A percentile compares a stretch with the other conserved stretches of the same genome.
phyloP scores from a whole-genome alignment of 1,140 invertebrate species.

The Radopholus similis region DNA sequence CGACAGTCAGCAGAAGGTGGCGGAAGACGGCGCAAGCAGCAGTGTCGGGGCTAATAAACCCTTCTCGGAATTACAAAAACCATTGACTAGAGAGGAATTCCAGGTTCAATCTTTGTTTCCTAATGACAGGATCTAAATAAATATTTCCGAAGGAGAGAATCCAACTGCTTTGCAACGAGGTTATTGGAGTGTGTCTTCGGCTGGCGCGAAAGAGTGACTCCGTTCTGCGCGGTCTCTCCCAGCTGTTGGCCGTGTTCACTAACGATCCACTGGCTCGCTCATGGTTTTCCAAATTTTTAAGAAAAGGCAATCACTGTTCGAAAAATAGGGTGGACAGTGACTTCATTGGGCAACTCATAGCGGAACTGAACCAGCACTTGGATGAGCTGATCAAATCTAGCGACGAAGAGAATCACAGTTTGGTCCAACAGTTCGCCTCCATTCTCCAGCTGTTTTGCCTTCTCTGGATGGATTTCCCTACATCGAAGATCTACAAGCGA shows the following conservation, averaged over 20 bases:
- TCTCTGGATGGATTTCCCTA: slow-evolving; percentile 27
- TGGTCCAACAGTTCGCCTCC: slow-evolving; percentile 19
- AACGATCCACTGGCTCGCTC: slow-evolving; percentile 18
- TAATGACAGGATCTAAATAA: neutral
- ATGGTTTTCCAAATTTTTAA: too few species aligned
- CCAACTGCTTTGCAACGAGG: slow-evolving; percentile 24
- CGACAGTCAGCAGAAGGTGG: neutral
- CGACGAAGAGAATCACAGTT: neutral
- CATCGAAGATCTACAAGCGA: slow-evolving; percentile 20
- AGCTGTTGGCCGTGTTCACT: slow-evolving; percentile 26
- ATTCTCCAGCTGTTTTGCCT: slow-evolving; percentile 31
- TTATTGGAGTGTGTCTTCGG: slow-evolving; percentile 16
- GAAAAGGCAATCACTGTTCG: too few species aligned
- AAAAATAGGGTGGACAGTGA: too few species aligned
- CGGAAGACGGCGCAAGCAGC: too few species aligned
- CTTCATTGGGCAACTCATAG: slow-evolving; percentile 21
- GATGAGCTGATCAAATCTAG: slow-evolving; percentile 9
- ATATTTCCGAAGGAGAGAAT: slow-evolving; percentile 15
- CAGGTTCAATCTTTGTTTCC: slow-evolving; percentile 9
- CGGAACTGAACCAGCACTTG: neutral
- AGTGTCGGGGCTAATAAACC: too few species aligned
- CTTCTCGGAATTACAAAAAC: neutral
- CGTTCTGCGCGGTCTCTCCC: slow-evolving; percentile 21
- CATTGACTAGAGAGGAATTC: slow-evolving; percentile 15
- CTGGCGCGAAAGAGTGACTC: slow-evolving; percentile 13